A percentile compares a stretch with the other conserved stretches of the same genome.
Evolutionary conservation across 2,888 invertebrate genomes (phyloP).

Genomic region (Trisateles emortualis): DNA sequence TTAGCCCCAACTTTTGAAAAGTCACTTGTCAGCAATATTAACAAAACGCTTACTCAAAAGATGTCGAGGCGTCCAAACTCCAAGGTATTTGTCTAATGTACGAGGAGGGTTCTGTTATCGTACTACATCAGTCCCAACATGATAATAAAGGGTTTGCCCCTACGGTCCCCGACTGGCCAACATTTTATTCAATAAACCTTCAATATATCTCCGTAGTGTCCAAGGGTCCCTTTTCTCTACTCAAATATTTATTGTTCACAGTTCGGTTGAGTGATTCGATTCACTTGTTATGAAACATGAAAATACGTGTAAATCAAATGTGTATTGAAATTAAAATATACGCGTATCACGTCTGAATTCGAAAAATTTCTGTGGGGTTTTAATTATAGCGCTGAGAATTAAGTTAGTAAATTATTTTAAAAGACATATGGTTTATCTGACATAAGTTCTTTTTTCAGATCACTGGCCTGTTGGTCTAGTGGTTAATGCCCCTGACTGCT

Average conservation of each 20-base stretch:
- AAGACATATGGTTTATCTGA: too few relatives aligned
- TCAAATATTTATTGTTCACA: slow-evolving; percentile 51
- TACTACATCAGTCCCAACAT: slow-evolving; percentile 64
- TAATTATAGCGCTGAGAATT: too few relatives aligned
- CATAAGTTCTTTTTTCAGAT: too few relatives aligned
- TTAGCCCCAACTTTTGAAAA: background rate
- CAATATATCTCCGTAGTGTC: slow-evolving; percentile 57
- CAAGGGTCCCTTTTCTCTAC: slow-evolving; percentile 24
- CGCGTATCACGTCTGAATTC: slow-evolving; percentile 3
- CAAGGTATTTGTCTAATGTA: slow-evolving; percentile 59
- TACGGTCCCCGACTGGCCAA: slow-evolving; percentile 52
- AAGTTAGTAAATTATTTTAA: too few relatives aligned
- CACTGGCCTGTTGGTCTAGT: too few relatives aligned
- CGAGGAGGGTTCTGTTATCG: slow-evolving; percentile 54
- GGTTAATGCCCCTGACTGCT: too few relatives aligned
- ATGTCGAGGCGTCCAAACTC: slow-evolving; percentile 38
- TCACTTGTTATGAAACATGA: slow-evolving; percentile 41
- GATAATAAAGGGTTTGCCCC: slow-evolving; percentile 67
- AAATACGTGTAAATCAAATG: slow-evolving; percentile 32
- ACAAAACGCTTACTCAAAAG: slow-evolving; percentile 27
- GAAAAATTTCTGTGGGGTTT: too few relatives aligned
- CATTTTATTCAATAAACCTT: slow-evolving; percentile 76
- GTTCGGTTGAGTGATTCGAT: slow-evolving; percentile 44
- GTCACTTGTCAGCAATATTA: slow-evolving; percentile 11
- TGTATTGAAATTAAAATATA: slow-evolving; percentile 16